phyloP scores from a whole-genome alignment of 2,797 vertebrate genomes.

The Esox masquinongy region DNA sequence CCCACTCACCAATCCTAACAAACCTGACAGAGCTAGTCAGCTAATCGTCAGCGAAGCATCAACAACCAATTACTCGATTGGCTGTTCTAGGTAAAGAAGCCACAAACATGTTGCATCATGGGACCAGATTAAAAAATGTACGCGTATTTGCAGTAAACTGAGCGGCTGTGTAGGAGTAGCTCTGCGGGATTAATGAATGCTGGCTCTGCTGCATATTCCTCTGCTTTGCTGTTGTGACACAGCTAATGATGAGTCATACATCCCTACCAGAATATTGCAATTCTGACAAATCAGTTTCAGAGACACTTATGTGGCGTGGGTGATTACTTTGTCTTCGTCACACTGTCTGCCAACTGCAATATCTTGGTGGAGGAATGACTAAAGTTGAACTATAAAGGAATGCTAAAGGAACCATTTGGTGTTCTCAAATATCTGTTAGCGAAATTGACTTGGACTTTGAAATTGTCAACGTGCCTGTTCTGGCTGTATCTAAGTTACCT shows the following conservation, averaged over 20 bases:
- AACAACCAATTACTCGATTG: not conserved
- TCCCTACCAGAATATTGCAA: not conserved
- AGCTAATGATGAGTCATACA: not conserved
- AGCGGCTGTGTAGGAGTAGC: slow-evolving; percentile 9
- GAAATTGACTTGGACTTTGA: not conserved
- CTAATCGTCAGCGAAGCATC: not conserved
- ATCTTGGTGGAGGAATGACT: not conserved
- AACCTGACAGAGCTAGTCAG: not conserved
- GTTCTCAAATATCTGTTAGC: not conserved
- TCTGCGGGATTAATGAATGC: slow-evolving; percentile 19
- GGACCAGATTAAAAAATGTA: not conserved
- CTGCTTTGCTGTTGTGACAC: not conserved
- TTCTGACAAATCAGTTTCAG: not conserved
- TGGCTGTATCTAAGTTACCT: not conserved
- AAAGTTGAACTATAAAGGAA: not conserved
- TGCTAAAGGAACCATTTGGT: not conserved
- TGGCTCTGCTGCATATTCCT: not conserved
- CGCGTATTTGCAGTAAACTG: slow-evolving; percentile 1
- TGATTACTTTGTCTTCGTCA: not conserved
- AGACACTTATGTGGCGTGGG: not conserved
- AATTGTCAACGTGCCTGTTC: not conserved
- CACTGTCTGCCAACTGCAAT: not conserved
- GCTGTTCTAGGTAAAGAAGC: not conserved
- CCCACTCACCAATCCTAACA: not conserved
- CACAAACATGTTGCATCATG: not conserved